These are phyloP conservation scores for Scomber scombrus DNA, from an alignment of 2,113 vertebrate genomes.

Conservation along the genomic window DNA sequence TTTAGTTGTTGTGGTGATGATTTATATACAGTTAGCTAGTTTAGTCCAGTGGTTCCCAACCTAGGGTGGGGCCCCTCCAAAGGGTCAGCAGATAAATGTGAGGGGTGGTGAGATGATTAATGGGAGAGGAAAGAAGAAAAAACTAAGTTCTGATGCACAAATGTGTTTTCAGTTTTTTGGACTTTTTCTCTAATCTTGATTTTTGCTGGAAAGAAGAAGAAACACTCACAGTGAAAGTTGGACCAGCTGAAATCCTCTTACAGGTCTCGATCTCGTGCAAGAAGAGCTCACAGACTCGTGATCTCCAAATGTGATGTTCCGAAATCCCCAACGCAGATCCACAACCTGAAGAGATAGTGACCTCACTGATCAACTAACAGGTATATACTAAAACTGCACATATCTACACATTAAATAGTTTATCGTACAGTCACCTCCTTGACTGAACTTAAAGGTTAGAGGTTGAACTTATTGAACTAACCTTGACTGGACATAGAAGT, in stretches of 20 bases:
- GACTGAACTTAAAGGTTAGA: not conserved
- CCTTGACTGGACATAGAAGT: no score
- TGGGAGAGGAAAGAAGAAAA: no score
- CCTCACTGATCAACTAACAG: not conserved
- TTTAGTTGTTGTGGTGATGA: no score
- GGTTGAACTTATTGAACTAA: no score
- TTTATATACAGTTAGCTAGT: no score
- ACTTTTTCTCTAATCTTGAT: no score
- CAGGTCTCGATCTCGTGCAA: conserved; percentile 85
- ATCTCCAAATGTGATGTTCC: conserved; percentile 64
- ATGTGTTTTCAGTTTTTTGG: no score
- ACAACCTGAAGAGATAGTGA: conserved; percentile 80
- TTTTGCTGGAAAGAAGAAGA: not conserved
- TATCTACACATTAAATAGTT: not conserved
- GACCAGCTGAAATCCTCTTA: conserved; percentile 81
- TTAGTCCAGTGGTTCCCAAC: no score
- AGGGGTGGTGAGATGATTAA: no score
- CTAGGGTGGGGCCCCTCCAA: no score
- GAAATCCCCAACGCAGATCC: conserved; percentile 87
- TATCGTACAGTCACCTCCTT: not conserved
- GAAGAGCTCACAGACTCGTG: conserved; percentile 82
- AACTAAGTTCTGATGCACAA: no score
- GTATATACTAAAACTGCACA: not conserved
- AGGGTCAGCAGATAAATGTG: no score
- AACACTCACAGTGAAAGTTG: conserved; percentile 85